Percentiles rank a stretch among this genome's conserved stretches.
Conservation (phyloP, 1,140 invertebrate genomes). For the Lysiphlebus fabarum region DNA sequence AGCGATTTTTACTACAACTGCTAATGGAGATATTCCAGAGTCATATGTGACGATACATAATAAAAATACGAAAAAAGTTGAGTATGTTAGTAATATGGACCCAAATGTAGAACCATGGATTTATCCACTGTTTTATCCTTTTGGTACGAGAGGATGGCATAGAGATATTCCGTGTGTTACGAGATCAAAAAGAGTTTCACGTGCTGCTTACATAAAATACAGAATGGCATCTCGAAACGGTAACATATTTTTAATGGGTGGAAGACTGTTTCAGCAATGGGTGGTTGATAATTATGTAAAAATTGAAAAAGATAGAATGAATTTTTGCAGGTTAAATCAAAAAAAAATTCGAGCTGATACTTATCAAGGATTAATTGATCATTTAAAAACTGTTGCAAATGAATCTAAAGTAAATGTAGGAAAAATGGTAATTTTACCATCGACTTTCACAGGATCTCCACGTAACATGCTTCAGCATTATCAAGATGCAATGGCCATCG, state of each 20-base stretch:
- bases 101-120: constrained; percentile 14
- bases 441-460: constrained; percentile 42
- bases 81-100: constrained; percentile 1
- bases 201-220: constrained; percentile 4
- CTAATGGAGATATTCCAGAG: constrained; percentile 12
- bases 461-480: constrained; percentile 48
- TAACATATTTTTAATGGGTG: constrained; percentile 20
- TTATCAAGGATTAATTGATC: constrained; percentile 19
- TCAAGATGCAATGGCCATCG: constrained; percentile 51
- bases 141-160: constrained; percentile 7
- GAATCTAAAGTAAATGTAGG: constrained; percentile 19
- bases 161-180: not conserved
- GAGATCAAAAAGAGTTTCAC: not conserved
- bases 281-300: constrained; percentile 22
- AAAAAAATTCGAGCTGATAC: constrained; percentile 18
- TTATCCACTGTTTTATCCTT: constrained; percentile 11
- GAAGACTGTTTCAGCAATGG: constrained; percentile 21
- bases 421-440: constrained; percentile 39
- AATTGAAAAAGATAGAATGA: constrained; percentile 20
- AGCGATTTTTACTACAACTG: not conserved
- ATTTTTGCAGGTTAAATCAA: constrained; percentile 20
- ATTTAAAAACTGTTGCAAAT: constrained; percentile 13
- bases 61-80: constrained; percentile 12
- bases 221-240: constrained; percentile 3
- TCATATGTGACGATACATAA: constrained; percentile 2